Base-by-base conservation (phyloP, 1,140 invertebrate species). In the Choristoneura fumiferana region DNA sequence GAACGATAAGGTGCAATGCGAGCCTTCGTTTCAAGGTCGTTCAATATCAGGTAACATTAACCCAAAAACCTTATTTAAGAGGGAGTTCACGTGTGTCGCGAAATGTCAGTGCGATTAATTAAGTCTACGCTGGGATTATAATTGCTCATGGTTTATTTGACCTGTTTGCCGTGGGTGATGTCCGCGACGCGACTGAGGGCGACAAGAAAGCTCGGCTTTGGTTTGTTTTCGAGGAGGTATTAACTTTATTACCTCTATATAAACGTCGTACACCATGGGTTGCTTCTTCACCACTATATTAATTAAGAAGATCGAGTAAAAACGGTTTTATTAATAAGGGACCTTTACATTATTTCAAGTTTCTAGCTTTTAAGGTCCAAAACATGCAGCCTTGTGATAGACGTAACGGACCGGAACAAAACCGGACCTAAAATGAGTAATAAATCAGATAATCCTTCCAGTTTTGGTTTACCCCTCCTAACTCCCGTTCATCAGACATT, bases 81-180 rank as follows among this genome's bases (percentile, higher is more conserved):
- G 38, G 53, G 38, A 33, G 22, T n/a, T n/a, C n/a, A n/a, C 22
- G 6, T 2, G 22, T 29, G 22, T 29, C 22, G 18, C 29, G 6
- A 60, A 49, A 60, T 56, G 58, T 53, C 52, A 61, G 43, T 37
- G 57, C 57, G 34, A 60, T 56, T 56, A 52, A 56, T 61, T 49
- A 29, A 49, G 43, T 49, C 10, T 45, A 18, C 40, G 17, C 18
- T 10, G 40, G 2, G 22, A 29, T 45, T 49, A 29, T 29, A 18
- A 49, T 49, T 49, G 43, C 39, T 18, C 39, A n/a, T 49, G 18
- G 1, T 22, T 49, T 49, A 55, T 40, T 5, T 49, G 49, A 60
- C 59, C 54, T 14, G 59, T 56, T 49, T 18, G 40, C 49, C 49
- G 45, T 49, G 17, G 45, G 35, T 37, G 35, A 37, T 37, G 8